phyloP scores from a whole-genome alignment of 2,888 invertebrate species.

The Chalcis sispes region DNA sequence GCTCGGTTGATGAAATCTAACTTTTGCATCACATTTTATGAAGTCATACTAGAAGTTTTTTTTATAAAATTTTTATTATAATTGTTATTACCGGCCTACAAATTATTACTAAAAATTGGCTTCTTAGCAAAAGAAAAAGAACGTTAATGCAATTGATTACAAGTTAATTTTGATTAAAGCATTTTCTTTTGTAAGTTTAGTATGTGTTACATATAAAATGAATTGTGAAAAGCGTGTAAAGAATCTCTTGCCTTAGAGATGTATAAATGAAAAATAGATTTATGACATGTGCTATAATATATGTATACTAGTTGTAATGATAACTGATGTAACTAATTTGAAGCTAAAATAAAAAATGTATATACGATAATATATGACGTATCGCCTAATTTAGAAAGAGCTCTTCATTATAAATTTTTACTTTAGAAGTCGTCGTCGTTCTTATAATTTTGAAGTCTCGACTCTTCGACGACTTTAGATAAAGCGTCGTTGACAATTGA shows the following conservation, averaged over 20 bases:
- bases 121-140: too few species aligned
- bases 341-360: slow-evolving; percentile 37
- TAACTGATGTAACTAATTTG: slow-evolving; percentile 44
- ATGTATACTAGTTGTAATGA: slow-evolving; percentile 29
- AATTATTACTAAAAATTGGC: too few species aligned
- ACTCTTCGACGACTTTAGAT: slow-evolving; percentile 28
- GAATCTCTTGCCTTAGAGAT: slow-evolving; percentile 29
- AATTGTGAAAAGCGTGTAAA: not conserved
- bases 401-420: not conserved
- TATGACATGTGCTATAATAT: slow-evolving; percentile 13
- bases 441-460: slow-evolving; percentile 13
- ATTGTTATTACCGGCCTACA: too few species aligned
- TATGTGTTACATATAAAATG: not conserved
- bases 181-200: slow-evolving; percentile 18
- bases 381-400: slow-evolving; percentile 10
- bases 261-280: slow-evolving; percentile 14
- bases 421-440: slow-evolving; percentile 38
- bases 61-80: too few species aligned
- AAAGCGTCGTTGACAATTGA: slow-evolving; percentile 14
- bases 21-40: not conserved
- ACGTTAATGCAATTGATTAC: not conserved
- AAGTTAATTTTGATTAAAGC: slow-evolving; percentile 15
- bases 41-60: too few species aligned
- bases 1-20: slow-evolving; percentile 1
- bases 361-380: slow-evolving; percentile 41